phyloP scores from a whole-genome alignment of 2,888 invertebrate genomes.

The Ornithoptera alexandrae region DNA sequence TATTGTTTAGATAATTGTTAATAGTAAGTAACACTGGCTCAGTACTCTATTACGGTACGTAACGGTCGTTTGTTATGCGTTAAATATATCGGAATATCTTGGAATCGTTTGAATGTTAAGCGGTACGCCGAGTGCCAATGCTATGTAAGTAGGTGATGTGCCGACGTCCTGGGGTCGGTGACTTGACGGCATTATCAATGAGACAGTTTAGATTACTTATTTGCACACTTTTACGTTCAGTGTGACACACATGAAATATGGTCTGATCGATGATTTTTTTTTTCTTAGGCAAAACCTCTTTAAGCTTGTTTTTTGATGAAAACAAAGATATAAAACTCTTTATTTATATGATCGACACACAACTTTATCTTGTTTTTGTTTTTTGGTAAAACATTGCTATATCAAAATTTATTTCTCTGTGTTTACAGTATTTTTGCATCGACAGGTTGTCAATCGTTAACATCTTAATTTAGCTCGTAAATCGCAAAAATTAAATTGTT shows the following conservation, averaged over 20 bases:
- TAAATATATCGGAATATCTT: conserved; percentile 40
- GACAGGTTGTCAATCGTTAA: conserved; percentile 10
- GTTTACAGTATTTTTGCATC: conserved; percentile 2
- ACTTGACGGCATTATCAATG: conserved; percentile 41
- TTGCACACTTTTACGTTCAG: conserved; percentile 12
- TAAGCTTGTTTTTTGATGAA: conserved; percentile 6
- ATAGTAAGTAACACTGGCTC: no score
- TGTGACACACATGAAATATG: background rate
- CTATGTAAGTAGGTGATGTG: conserved; percentile 62
- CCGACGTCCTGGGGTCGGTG: conserved; percentile 54
- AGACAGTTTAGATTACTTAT: conserved; percentile 23
- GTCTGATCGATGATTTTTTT: background rate
- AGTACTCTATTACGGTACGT: background rate
- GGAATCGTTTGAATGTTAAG: conserved; percentile 49
- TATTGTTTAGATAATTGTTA: no score
- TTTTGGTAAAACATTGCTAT: background rate
- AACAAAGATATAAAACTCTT: conserved; percentile 14
- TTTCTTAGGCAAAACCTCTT: background rate
- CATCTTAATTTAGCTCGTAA: background rate
- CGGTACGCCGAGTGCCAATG: conserved; percentile 45
- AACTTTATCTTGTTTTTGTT: conserved; percentile 6
- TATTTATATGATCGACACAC: conserved; percentile 14
- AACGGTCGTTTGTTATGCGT: conserved; percentile 4
- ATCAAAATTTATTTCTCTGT: conserved; percentile 10
- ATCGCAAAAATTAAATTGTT: background rate